phyloP scores from a whole-genome alignment of 2,797 vertebrate species.

The Gymnoscopelus microlampas region DNA sequence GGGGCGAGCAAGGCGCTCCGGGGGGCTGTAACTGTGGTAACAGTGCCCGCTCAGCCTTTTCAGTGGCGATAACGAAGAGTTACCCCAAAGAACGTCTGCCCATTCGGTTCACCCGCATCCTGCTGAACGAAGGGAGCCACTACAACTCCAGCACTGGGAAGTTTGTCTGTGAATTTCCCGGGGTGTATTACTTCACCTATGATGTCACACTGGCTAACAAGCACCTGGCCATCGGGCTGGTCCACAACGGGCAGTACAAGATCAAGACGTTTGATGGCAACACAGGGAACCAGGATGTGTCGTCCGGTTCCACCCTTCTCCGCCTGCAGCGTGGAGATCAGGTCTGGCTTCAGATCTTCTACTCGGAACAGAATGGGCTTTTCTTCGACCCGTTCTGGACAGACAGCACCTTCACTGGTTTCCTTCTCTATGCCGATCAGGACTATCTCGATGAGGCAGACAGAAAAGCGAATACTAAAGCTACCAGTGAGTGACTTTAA shows the following conservation, averaged over 20 bases:
- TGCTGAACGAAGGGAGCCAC: slow-evolving; percentile 94
- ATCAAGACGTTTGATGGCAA: slow-evolving; percentile 97
- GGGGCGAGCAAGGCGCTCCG: slow-evolving; percentile 82
- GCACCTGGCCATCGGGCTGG: slow-evolving; percentile 94
- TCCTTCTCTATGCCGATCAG: slow-evolving; percentile 93
- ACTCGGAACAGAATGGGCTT: slow-evolving; percentile 95
- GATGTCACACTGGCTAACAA: slow-evolving; percentile 97
- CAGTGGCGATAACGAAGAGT: slow-evolving; percentile 93
- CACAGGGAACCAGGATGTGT: slow-evolving; percentile 95
- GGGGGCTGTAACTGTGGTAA: slow-evolving; percentile 89
- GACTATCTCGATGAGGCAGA: slow-evolving; percentile 83
- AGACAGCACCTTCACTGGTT: slow-evolving; percentile 96
- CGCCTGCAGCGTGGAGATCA: slow-evolving; percentile 87
- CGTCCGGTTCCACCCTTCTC: slow-evolving; percentile 94
- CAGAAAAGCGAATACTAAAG: slow-evolving; percentile 60
- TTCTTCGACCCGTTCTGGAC: slow-evolving; percentile 98
- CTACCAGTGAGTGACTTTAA: slow-evolving; percentile 41
- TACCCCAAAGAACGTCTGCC: slow-evolving; percentile 93
- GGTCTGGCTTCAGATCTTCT: slow-evolving; percentile 98
- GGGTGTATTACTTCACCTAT: slow-evolving; percentile 96
- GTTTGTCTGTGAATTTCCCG: slow-evolving; percentile 90
- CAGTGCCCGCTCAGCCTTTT: slow-evolving; percentile 90
- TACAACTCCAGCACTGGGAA: slow-evolving; percentile 93
- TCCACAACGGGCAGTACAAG: slow-evolving; percentile 95
- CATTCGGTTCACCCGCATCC: slow-evolving; percentile 93